A percentile compares a stretch with the other conserved stretches of the same genome.
Evolutionary conservation across 2,797 vertebrate genomes (phyloP).

Genomic region (Microtus obscurus): DNA sequence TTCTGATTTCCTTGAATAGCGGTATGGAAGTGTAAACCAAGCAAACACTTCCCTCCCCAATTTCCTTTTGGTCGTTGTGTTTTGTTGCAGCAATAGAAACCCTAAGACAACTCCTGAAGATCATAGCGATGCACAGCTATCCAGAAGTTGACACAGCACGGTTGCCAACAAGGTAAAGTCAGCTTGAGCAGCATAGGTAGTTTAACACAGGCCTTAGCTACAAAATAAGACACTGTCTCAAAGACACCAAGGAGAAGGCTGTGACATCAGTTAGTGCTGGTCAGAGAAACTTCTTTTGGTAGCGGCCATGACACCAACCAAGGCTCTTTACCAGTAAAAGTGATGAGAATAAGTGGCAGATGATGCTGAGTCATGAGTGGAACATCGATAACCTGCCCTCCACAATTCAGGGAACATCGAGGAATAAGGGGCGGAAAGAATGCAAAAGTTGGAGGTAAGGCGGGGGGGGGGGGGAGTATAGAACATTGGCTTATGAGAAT

Average conservation of each 20-base stretch:
- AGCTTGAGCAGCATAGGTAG: not conserved
- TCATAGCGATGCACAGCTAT: not conserved
- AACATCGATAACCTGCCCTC: not conserved
- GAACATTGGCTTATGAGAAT: not conserved
- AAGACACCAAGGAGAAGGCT: not conserved
- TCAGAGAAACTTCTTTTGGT: not conserved
- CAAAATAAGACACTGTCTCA: not conserved
- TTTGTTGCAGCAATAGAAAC: not conserved
- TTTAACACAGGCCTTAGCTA: not conserved
- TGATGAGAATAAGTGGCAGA: not conserved
- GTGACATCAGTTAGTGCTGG: not conserved
- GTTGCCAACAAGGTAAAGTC: not conserved
- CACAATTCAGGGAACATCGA: not conserved
- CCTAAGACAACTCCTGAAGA: too few relatives aligned
- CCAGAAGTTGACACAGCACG: not conserved
- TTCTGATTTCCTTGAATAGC: not conserved
- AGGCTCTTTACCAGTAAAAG: not conserved
- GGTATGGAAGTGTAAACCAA: not conserved
- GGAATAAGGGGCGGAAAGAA: not conserved
- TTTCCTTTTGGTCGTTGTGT: not conserved
- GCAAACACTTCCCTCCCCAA: not conserved
- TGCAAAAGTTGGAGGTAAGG: not conserved
- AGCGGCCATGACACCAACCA: not conserved
- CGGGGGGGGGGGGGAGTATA: not conserved
- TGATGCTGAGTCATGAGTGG: not conserved